phyloP scores from a whole-genome alignment of 92 coral and sea anemone species.

The Phymanthus crucifer region DNA sequence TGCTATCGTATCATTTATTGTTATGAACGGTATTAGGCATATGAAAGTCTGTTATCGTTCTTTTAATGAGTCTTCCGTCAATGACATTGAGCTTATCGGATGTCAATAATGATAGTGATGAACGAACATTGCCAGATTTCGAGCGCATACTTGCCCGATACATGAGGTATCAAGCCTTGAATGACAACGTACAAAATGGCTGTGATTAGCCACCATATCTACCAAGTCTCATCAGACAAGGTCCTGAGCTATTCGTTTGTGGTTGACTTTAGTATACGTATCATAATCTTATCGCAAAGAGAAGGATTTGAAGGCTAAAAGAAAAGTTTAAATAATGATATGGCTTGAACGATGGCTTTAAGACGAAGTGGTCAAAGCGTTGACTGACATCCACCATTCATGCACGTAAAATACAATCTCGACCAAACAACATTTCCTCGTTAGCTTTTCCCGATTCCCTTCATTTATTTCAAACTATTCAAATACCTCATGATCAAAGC shows the following conservation, averaged over 20 bases:
- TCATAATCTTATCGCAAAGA: slow-evolving; percentile 7
- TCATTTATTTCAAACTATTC: not conserved
- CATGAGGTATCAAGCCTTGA: slow-evolving; percentile 9
- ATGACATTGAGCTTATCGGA: slow-evolving; percentile 13
- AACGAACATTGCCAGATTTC: slow-evolving; percentile 20
- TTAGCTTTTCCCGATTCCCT: not conserved
- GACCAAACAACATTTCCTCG: not conserved
- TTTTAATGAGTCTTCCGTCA: slow-evolving; percentile 20
- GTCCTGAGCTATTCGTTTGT: not conserved
- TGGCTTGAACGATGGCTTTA: not conserved
- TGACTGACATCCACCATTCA: not conserved
- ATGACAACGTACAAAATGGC: not conserved
- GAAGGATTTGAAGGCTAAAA: slow-evolving; percentile 7
- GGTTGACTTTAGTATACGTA: not conserved
- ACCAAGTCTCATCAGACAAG: not conserved
- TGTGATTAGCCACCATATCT: not conserved
- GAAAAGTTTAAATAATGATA: not conserved
- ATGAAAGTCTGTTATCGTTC: not conserved
- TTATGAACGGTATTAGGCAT: not conserved
- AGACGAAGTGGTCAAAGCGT: not conserved
- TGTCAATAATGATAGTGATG: slow-evolving; percentile 21
- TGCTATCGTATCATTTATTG: not conserved
- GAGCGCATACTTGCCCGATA: slow-evolving; percentile 2
- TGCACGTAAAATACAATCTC: not conserved
- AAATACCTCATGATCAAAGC: not conserved